Evolutionary conservation across 2,888 invertebrate species (phyloP).

Genomic region (Hemistola chrysoprasaria): DNA sequence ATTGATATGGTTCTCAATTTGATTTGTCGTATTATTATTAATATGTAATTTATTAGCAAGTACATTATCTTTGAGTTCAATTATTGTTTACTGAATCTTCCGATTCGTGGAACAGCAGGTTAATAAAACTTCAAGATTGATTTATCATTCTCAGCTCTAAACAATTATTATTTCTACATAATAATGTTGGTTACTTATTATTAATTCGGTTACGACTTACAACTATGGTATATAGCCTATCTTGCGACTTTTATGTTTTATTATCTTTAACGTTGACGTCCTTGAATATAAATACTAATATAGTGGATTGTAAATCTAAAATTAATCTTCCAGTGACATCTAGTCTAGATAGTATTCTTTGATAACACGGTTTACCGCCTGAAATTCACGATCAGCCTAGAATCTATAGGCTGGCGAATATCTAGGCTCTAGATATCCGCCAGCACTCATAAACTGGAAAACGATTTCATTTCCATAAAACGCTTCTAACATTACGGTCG

Average conservation of each 20-base stretch:
- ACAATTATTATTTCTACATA: too few relatives aligned
- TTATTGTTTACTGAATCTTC: slow-evolving; percentile 6
- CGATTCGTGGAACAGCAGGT: not conserved
- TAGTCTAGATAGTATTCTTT: slow-evolving; percentile 4
- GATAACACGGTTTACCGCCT: slow-evolving; percentile 13
- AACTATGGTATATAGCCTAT: too few relatives aligned
- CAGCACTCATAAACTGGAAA: slow-evolving; percentile 25
- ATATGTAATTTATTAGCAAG: not conserved
- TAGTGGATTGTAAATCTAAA: too few relatives aligned
- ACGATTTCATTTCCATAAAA: slow-evolving; percentile 32
- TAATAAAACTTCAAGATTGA: not conserved
- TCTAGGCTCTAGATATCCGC: slow-evolving; percentile 25
- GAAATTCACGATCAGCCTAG: slow-evolving; percentile 22
- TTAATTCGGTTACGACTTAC: too few relatives aligned
- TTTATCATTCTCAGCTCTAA: not conserved
- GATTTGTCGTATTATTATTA: too few relatives aligned
- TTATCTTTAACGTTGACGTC: too few relatives aligned
- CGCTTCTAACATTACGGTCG: slow-evolving; percentile 17
- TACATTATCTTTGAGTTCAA: slow-evolving; percentile 14
- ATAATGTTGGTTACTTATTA: too few relatives aligned
- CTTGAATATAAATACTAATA: too few relatives aligned
- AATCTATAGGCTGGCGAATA: too few relatives aligned
- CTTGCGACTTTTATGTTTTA: too few relatives aligned
- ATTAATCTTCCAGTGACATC: slow-evolving; percentile 5
- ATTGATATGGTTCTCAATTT: too few relatives aligned